These are phyloP conservation scores for Ophraella communa DNA, from an alignment of 2,888 invertebrate species.

Conservation along the genomic window DNA sequence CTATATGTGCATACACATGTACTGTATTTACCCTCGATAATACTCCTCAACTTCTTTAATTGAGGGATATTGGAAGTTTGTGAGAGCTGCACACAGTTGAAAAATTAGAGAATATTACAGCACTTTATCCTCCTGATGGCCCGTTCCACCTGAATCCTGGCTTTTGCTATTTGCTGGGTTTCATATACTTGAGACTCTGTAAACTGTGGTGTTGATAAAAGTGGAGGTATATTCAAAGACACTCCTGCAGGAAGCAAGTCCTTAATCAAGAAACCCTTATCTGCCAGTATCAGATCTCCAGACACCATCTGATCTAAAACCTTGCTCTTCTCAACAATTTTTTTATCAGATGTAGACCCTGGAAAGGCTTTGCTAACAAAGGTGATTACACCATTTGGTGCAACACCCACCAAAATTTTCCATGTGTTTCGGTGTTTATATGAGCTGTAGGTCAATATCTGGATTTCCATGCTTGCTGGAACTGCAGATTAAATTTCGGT, in stretches of 20 bases:
- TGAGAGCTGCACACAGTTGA: too few relatives aligned
- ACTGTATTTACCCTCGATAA: not conserved
- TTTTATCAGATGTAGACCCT: too few relatives aligned
- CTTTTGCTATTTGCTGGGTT: slow-evolving; percentile 41
- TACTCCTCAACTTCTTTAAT: too few relatives aligned
- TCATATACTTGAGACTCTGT: slow-evolving; percentile 36
- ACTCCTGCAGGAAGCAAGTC: slow-evolving; percentile 44
- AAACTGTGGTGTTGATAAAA: slow-evolving; percentile 29
- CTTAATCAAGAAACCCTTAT: slow-evolving; percentile 44
- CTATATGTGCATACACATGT: not conserved
- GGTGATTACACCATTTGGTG: too few relatives aligned
- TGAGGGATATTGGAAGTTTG: too few relatives aligned
- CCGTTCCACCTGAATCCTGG: slow-evolving; percentile 43
- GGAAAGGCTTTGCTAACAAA: too few relatives aligned
- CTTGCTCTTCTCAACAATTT: too few relatives aligned
- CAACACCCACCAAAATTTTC: too few relatives aligned
- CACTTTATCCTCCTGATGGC: slow-evolving; percentile 41
- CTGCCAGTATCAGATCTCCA: slow-evolving; percentile 44
- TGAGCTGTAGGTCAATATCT: too few relatives aligned
- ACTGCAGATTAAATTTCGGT: not conserved
- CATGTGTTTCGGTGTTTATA: too few relatives aligned
- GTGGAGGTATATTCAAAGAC: slow-evolving; percentile 44
- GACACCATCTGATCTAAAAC: slow-evolving; percentile 35
- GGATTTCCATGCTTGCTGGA: too few relatives aligned
- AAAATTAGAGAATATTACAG: too few relatives aligned